Base-by-base conservation (phyloP, 1,140 invertebrate genomes). In the Heliconius congener region DNA sequence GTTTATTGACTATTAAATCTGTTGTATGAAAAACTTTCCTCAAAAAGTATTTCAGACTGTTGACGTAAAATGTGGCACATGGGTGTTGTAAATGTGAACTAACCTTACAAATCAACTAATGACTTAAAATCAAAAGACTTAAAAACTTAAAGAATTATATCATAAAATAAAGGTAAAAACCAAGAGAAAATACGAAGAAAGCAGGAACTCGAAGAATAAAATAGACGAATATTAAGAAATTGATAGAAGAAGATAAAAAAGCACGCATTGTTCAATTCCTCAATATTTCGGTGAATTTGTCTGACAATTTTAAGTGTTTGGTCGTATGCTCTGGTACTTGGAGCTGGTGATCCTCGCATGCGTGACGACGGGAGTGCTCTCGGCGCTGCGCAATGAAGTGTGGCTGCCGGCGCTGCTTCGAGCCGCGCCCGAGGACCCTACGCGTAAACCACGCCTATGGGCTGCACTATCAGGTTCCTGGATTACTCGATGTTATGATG, bases 381-480 rank as follows among this genome's bases (percentile, higher is more conserved):
- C 89, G 74, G 90, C 90, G 74, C 85, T 93, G 73, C 84, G 88
- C 79, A 85, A 93, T 93, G 92, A 93, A 89, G 89, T 92, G 91
- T 88, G 92, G 92, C 66, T 92, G 92, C 81, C 90, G 88, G 78
- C 88, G 89, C 70, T 92, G 88, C 84, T 91, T 86, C 90, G 91
- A 91, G 82, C 90, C 92, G 73, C 88, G 86, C 70, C 88, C 90
- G 52, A 86, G 85, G 66, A 84, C 85, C 71, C 82, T 85, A 75
- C 82, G 46, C 78, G 76, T 66, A 79, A 83, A 70, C 81, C 81
- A 79, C 60, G 85, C 86, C 8, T 92, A 92, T 91, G 90, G 87
- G 77, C 82, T 86, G 60, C 88, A 87, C 76, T 92, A 89, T 81
- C 90, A 92, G 89, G 90, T 91, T 80, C 50, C 23, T 76, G 60